These are phyloP conservation scores for Pantherophis guttatus DNA, from an alignment of 2,113 vertebrate genomes.

Conservation along the genomic window DNA sequence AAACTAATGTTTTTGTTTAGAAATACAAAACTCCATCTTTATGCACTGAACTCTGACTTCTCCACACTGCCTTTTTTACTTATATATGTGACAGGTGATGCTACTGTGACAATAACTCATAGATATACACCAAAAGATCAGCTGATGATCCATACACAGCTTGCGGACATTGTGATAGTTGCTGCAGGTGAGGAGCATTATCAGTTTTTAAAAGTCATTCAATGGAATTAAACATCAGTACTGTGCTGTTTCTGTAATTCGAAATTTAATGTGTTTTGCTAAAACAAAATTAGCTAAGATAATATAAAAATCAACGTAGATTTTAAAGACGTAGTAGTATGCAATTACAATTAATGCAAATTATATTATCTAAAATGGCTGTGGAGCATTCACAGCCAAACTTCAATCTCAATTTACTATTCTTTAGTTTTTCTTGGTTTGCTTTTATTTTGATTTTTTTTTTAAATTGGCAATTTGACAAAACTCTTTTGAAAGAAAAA, in stretches of 20 bases:
- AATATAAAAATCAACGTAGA: background rate
- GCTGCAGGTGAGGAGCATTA: constrained; percentile 76
- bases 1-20: background rate
- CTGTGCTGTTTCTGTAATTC: background rate
- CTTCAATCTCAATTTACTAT: background rate
- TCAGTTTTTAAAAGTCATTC: background rate
- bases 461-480: background rate
- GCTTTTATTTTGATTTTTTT: background rate
- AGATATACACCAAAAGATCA: constrained; percentile 84
- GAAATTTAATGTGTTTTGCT: background rate
- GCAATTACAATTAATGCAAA: background rate
- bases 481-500: background rate
- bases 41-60: background rate
- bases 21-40: background rate
- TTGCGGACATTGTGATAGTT: constrained; percentile 83
- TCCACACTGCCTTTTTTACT: background rate
- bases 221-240: background rate
- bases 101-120: constrained; percentile 88
- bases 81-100: constrained; percentile 78
- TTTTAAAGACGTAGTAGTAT: background rate
- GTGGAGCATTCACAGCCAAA: background rate
- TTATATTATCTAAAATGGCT: background rate
- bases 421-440: background rate
- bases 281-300: background rate
- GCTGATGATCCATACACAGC: constrained; percentile 76